Base-by-base conservation (phyloP, 2,797 vertebrate genomes). In the Lateolabrax maculatus region DNA sequence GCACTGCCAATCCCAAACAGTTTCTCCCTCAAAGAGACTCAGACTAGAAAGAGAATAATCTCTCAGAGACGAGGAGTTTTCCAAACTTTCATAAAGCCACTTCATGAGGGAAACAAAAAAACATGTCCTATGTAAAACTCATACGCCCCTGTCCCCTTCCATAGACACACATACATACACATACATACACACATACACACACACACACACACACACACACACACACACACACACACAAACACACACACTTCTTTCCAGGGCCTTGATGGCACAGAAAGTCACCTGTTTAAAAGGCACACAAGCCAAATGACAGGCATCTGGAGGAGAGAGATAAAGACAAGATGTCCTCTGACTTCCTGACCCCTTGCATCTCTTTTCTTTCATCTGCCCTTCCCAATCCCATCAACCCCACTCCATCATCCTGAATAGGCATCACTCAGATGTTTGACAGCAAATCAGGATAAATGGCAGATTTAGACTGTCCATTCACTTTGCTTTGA, bases 401-500 rank as follows among this genome's bases (percentile, higher is more conserved):
- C 79, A 74, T 80, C 87, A 80, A 41, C 62, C 66, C 58, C 67
- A 58, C 79, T 87, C 84, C 72, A 80, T 90, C 90, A 90, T 71
- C 57, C 53, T 90, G 79, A 87, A 81, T 77, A 80, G 75, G 63
- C 82, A 82, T 90, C 90, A 90, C 48, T 92, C 87, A 74, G 61
- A 75, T 89, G 68, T 74, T 83, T 88, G 90, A 92, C 88, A 90
- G 87, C 72, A 87, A 84, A 86, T 85, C 74, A 61, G 79, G 75
- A 89, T 88, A 90, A 92, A 92, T 87, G 79, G 78, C 74, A 75
- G 61, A 78, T 74, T 53, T 19, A 29, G 75, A 73, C 79, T 61
- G 76, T 81, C 76, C 51, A 34, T 81, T 83, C 69, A 70, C 73
- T 80, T 76, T 81, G 68, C 77, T 19, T n/a, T 69, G 48, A 74